Conservation (phyloP, 2,797 vertebrate genomes). For the Pseudomugil gertrudae region DNA sequence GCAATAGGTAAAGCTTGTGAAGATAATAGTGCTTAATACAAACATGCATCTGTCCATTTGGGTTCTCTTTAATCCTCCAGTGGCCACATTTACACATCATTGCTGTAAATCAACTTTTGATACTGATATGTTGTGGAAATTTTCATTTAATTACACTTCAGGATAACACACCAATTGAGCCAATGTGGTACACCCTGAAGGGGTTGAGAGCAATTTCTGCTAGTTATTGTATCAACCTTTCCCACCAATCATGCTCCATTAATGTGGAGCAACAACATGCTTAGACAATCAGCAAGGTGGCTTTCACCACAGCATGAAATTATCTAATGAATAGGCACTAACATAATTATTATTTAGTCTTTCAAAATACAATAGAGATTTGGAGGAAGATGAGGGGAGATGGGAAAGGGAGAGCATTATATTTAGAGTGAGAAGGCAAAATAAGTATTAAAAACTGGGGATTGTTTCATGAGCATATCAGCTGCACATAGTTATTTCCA, state of each 20-base stretch:
- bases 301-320: conserved; percentile 63
- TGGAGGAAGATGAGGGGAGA: conserved; percentile 31
- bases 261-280: conserved; percentile 48
- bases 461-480: conserved; percentile 66
- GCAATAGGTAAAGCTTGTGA: conserved; percentile 25
- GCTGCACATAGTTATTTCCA: conserved; percentile 64
- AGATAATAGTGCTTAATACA: conserved; percentile 19
- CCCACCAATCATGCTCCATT: conserved; percentile 41
- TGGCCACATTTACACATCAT: conserved; percentile 36
- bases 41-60: conserved; percentile 38
- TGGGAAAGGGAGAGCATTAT: conserved; percentile 39
- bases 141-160: conserved; percentile 57
- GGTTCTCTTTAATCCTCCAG: conserved; percentile 37
- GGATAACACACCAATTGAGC: conserved; percentile 42
- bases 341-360: conserved; percentile 68
- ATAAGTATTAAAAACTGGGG: conserved; percentile 52
- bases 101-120: conserved; percentile 29
- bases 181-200: conserved; percentile 27
- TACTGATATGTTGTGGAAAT: conserved; percentile 44
- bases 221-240: conserved; percentile 48
- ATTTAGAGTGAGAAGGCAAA: conserved; percentile 35
- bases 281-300: conserved; percentile 51
- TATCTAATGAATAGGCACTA: conserved; percentile 61
- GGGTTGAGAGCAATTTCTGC: conserved; percentile 54
- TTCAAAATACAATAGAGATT: conserved; percentile 63